phyloP scores from a whole-genome alignment of 2,113 vertebrate genomes.

The Dicrurus megarhynchus region DNA sequence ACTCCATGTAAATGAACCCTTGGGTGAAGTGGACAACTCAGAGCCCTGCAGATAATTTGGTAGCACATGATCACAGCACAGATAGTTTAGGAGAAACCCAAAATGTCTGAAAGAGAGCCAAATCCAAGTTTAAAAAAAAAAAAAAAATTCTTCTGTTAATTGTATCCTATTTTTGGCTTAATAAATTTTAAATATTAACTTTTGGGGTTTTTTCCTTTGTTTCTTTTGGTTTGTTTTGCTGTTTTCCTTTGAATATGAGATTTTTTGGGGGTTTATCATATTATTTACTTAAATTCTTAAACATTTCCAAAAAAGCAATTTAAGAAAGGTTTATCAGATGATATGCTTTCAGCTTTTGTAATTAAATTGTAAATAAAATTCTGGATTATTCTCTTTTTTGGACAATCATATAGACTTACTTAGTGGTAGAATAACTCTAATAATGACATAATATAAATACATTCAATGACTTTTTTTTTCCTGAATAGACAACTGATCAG shows the following conservation, averaged over 20 bases:
- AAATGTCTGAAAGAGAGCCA: neutral
- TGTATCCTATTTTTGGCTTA: neutral
- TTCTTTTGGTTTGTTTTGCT: neutral
- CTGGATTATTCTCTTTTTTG: neutral
- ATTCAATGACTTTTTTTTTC: neutral
- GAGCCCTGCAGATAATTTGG: neutral
- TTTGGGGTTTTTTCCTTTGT: neutral
- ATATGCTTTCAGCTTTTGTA: neutral
- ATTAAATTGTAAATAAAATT: neutral
- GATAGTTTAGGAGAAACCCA: neutral
- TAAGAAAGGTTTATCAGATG: neutral
- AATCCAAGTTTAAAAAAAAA: neutral
- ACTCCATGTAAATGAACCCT: rapidly evolving
- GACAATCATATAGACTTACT: neutral
- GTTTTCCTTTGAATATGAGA: neutral
- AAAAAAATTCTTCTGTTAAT: neutral
- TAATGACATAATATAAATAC: neutral
- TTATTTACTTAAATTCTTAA: neutral
- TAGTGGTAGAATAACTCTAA: neutral
- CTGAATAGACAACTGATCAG: neutral
- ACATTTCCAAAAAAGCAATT: neutral
- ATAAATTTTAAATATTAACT: neutral
- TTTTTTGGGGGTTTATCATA: rapidly evolving
- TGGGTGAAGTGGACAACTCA: neutral
- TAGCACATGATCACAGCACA: neutral